Percentiles rank a stretch among this genome's conserved stretches.
phyloP scores from a whole-genome alignment of 2,888 invertebrate genomes.

The Morpho deidamia region DNA sequence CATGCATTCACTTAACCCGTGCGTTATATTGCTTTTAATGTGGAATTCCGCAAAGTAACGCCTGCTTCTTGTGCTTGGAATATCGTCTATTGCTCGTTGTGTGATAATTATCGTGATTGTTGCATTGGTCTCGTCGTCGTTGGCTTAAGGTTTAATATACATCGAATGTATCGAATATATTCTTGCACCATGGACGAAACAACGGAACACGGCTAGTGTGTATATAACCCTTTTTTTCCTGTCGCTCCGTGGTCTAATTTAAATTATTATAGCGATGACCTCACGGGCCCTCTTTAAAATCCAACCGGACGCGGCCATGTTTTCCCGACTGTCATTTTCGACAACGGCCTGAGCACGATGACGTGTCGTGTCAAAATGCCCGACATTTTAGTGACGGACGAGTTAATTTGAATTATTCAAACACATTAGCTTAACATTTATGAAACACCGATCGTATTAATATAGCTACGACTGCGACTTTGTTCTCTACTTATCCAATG shows the following conservation, averaged over 20 bases:
- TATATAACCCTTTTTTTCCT: neutral
- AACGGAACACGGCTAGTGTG: neutral
- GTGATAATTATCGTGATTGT: too few relatives aligned
- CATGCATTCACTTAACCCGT: too few relatives aligned
- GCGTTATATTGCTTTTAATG: too few relatives aligned
- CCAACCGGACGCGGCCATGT: constrained; percentile 26
- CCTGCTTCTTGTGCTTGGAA: too few relatives aligned
- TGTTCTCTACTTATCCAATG: too few relatives aligned
- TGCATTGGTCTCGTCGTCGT: too few relatives aligned
- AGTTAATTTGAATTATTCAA: constrained; percentile 54
- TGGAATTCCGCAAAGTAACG: too few relatives aligned
- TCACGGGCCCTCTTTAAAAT: constrained; percentile 24
- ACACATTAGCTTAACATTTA: constrained; percentile 6
- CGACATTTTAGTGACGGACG: constrained; percentile 58
- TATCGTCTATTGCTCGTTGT: too few relatives aligned
- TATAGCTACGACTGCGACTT: neutral
- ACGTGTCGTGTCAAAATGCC: constrained; percentile 60
- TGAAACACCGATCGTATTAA: constrained; percentile 2
- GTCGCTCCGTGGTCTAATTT: constrained; percentile 41
- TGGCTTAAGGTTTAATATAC: too few relatives aligned
- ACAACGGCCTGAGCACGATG: constrained; percentile 43
- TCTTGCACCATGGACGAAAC: neutral
- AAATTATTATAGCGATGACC: constrained; percentile 33
- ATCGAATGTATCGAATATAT: too few relatives aligned
- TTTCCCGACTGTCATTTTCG: constrained; percentile 46